Evolutionary conservation across 1,140 invertebrate species (phyloP).

Genomic region (Ctenoplectra terminalis): DNA sequence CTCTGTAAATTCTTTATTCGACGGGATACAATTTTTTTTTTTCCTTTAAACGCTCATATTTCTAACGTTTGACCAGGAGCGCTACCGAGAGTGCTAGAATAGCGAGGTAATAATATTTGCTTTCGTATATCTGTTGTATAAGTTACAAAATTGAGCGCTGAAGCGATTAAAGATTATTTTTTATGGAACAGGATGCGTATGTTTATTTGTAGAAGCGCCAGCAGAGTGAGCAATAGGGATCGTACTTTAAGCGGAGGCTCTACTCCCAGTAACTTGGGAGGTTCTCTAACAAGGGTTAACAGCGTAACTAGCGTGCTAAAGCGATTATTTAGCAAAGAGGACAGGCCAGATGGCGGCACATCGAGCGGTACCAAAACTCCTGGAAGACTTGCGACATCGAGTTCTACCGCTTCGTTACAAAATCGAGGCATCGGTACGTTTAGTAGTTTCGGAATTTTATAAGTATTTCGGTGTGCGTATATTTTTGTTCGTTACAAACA

Average conservation of each 20-base stretch:
- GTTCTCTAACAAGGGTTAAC: slow-evolving; percentile 87
- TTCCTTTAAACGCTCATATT: neutral
- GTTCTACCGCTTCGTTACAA: slow-evolving; percentile 76
- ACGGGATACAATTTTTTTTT: neutral
- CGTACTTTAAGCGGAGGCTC: slow-evolving; percentile 76
- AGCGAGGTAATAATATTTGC: slow-evolving; percentile 28
- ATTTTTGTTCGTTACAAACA: neutral
- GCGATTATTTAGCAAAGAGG: slow-evolving; percentile 89
- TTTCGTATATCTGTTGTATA: neutral
- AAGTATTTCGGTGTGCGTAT: too few species aligned
- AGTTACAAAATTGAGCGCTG: neutral
- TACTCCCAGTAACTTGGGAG: slow-evolving; percentile 78
- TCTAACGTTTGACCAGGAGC: slow-evolving; percentile 16
- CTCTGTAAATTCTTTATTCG: too few species aligned
- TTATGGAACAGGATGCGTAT: neutral
- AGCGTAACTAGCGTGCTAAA: slow-evolving; percentile 89
- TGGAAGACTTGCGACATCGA: slow-evolving; percentile 72
- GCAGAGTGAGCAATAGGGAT: slow-evolving; percentile 78
- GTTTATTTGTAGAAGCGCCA: slow-evolving; percentile 73
- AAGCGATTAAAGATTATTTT: neutral
- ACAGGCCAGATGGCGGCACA: slow-evolving; percentile 78
- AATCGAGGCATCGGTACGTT: slow-evolving; percentile 72
- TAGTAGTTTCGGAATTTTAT: neutral
- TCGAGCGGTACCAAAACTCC: slow-evolving; percentile 71
- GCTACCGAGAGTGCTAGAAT: slow-evolving; percentile 13